phyloP scores from a whole-genome alignment of 2,113 vertebrate genomes.

The Tenrec ecaudatus region DNA sequence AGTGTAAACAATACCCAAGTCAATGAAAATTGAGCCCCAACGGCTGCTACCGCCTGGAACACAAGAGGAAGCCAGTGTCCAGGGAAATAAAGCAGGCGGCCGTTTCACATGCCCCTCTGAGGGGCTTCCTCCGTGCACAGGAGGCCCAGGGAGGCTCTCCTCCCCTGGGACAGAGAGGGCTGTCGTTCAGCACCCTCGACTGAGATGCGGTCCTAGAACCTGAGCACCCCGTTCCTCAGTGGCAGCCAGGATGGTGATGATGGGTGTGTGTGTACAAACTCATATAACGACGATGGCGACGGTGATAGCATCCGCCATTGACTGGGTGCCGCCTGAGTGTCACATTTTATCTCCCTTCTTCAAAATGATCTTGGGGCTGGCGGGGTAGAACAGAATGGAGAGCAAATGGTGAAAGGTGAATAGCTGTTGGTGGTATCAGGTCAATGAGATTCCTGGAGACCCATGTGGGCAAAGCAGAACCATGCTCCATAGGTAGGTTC shows the following conservation, averaged over 20 bases:
- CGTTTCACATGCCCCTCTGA: rapidly evolving
- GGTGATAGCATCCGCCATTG: not conserved
- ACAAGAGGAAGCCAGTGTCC: not conserved
- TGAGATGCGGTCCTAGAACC: not conserved
- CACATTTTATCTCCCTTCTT: no score
- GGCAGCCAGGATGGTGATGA: not conserved
- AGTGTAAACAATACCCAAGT: slow-evolving; percentile 56
- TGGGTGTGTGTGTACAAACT: no score
- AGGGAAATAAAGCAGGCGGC: not conserved
- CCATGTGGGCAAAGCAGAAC: no score
- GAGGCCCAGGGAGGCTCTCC: not conserved
- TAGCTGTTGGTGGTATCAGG: no score
- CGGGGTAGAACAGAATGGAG: not conserved
- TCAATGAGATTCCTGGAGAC: no score
- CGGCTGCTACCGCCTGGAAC: not conserved
- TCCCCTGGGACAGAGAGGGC: not conserved
- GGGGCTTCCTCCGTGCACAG: not conserved
- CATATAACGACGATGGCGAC: not conserved
- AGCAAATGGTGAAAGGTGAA: no score
- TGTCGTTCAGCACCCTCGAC: not conserved
- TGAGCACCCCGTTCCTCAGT: not conserved
- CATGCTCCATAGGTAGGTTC: no score
- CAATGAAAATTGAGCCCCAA: slow-evolving; percentile 31
- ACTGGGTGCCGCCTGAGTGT: no score
- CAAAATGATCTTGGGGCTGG: no score